Base-by-base conservation (phyloP, 1,140 invertebrate genomes). In the Tachypleus tridentatus region DNA sequence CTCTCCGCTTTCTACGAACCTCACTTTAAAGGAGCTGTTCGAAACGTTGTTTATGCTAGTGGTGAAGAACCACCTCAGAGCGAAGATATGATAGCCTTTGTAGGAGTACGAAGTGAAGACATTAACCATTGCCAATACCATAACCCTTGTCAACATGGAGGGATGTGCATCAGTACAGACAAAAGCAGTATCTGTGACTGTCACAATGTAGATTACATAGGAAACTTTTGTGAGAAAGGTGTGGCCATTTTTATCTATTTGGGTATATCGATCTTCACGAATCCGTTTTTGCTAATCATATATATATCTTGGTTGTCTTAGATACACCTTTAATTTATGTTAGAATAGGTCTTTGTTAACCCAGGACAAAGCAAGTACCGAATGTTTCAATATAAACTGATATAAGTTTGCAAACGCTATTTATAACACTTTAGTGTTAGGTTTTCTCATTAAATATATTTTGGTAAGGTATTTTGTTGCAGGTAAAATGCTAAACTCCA, bases 201-300 rank as follows among this genome's bases (percentile, higher is more conserved):
- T 75, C 81, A 89, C 51, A 86, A 86, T 72, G 85, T 89, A 7
- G 89, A 95, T 74, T 97, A 88, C 77, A 88, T 93, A 75, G 94
- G 94, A 58, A 84, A 87, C 69, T 89, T 87, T 77, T 97, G 93
- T 78, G 91, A 97, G 78, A 89, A 91, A 86, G 90, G 93, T 95
- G 77, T 29, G 29, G 29, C 29, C 29, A 29, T 29, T 29, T 29
- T 29, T 29, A 29, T 29, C 29, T 29, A 29, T 29, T 29, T 29
- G 29, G 2, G 29, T 29, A 29, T 29, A 29, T 29, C 29, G 0
- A 29, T 29, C 29, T 29, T 29, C 29, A 29, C 29, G 29, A 29
- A 29, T 29, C 29, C 29, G 29, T 29, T 29, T 29, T 29, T 2
- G 29, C 29, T 29, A 80, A 81, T 76, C 7, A 8, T 54, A 54